phyloP scores from a whole-genome alignment of 2,113 vertebrate genomes.

The Oplegnathus fasciatus region DNA sequence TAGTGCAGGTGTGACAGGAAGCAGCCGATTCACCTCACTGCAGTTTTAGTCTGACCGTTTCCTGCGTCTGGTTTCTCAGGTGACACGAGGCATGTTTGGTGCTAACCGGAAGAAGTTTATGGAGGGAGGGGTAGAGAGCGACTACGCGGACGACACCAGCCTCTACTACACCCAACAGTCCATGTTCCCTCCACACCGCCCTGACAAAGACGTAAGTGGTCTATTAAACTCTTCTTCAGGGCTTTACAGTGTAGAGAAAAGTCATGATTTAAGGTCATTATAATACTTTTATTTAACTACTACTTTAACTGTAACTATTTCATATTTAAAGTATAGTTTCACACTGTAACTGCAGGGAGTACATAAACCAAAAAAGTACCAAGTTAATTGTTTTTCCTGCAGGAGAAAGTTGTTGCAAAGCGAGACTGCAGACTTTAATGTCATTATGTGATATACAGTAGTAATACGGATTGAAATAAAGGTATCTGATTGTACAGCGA shows the following conservation, averaged over 20 bases:
- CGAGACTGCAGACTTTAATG: too few species aligned
- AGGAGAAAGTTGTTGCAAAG: too few species aligned
- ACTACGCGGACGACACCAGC: slow-evolving; percentile 77
- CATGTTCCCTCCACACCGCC: slow-evolving; percentile 94
- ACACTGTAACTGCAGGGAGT: too few species aligned
- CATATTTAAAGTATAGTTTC: too few species aligned
- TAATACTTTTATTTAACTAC: too few species aligned
- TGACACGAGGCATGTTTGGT: slow-evolving; percentile 83
- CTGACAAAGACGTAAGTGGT: slow-evolving; percentile 95
- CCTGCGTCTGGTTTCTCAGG: slow-evolving; percentile 46
- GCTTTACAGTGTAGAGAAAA: background rate
- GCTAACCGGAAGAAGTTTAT: slow-evolving; percentile 83
- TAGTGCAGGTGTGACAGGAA: background rate
- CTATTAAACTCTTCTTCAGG: background rate
- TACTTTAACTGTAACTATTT: too few species aligned
- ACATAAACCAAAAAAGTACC: too few species aligned
- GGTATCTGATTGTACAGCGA: too few species aligned
- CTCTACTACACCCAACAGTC: slow-evolving; percentile 96
- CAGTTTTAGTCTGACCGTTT: background rate
- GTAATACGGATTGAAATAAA: too few species aligned
- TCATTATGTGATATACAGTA: too few species aligned
- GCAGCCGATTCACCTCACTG: background rate
- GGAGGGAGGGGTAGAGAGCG: slow-evolving; percentile 79
- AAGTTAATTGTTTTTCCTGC: too few species aligned
- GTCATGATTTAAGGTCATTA: background rate